Base-by-base conservation (phyloP, 2,888 invertebrate species). In the Lithophane semibrunnea region DNA sequence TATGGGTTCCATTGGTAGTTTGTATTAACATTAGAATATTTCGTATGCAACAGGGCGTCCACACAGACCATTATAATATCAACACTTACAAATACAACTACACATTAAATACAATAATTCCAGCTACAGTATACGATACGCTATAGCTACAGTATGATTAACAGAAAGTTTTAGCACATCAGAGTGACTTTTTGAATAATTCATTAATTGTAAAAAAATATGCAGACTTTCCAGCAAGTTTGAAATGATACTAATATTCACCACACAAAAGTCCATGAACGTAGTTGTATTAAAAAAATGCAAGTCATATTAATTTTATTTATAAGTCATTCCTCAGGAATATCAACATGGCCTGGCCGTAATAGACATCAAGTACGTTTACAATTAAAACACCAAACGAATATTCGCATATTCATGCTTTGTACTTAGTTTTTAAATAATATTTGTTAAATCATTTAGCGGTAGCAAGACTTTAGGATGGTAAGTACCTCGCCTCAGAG, bases 31-130 rank as follows among this genome's bases (percentile, higher is more conserved):
- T 29, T 1, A 12, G 4, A 37, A 47, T 73, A 47, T 42, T 37
- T 42, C 3, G 73, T 47, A 67, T 71, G 73, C 79, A 86, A 83
- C 83, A 73, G 84, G 79, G 67, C 12, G 29, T 16, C 29, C n/a
- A 42, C 68, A 67, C 29, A 61, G 49, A 65, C 56, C 49, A 63
- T 69, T 49, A 54, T 13, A 52, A 54, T 56, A 71, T 42, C 12
- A 83, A 72, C 84, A 84, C 73, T 84, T 78, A 83, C 13, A 63
- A 10, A 21, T 60, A 68, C 58, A 49, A 61, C 85, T 49, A 73
- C 54, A 71, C 66, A n/a, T 49, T 71, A 63, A 60, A 83, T 66
- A 70, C 56, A 68, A 44, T 74, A 24, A 54, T 49, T 54, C 54
- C 64, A 70, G 52, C 65, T 80, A 71, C 72, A 61, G 52, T 80